These are phyloP conservation scores for Peribatodes rhomboidaria DNA, from an alignment of 2,888 invertebrate genomes.

Conservation along the genomic window DNA sequence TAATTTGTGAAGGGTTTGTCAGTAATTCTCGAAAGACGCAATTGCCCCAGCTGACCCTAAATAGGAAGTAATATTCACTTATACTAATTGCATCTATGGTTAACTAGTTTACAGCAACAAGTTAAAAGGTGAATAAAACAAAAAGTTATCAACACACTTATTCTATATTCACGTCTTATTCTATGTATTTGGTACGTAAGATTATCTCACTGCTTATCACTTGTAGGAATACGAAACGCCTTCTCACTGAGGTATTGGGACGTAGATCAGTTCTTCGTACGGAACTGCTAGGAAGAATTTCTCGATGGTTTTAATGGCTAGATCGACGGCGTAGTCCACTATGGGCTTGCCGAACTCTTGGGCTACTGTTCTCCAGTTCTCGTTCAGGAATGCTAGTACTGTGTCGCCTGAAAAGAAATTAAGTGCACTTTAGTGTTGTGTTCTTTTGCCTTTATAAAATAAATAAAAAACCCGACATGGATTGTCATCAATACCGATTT, in stretches of 20 bases:
- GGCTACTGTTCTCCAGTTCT: slow-evolving; percentile 75
- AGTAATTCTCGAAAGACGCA: too few species aligned
- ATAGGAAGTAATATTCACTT: too few species aligned
- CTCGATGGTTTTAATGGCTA: slow-evolving; percentile 71
- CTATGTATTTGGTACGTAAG: slow-evolving; percentile 37
- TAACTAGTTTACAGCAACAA: background rate
- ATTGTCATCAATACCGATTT: too few species aligned
- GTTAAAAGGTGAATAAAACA: slow-evolving; percentile 24
- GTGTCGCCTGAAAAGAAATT: slow-evolving; percentile 67
- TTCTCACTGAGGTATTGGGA: slow-evolving; percentile 64
- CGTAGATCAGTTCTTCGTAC: slow-evolving; percentile 72
- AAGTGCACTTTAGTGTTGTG: background rate
- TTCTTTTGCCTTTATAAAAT: too few species aligned
- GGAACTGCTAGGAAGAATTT: slow-evolving; percentile 77
- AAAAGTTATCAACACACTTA: slow-evolving; percentile 15
- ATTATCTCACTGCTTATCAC: slow-evolving; percentile 42
- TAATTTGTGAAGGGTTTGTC: too few species aligned
- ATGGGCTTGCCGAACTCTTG: slow-evolving; percentile 81
- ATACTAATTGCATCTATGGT: too few species aligned
- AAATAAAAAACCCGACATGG: too few species aligned
- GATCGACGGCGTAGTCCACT: slow-evolving; percentile 76
- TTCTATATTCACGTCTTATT: slow-evolving; percentile 18
- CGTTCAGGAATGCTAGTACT: slow-evolving; percentile 73
- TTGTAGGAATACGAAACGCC: slow-evolving; percentile 25
- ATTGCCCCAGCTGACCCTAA: too few species aligned